phyloP scores from a whole-genome alignment of 2,797 vertebrate species.

The Chaetodon trifasciatus region DNA sequence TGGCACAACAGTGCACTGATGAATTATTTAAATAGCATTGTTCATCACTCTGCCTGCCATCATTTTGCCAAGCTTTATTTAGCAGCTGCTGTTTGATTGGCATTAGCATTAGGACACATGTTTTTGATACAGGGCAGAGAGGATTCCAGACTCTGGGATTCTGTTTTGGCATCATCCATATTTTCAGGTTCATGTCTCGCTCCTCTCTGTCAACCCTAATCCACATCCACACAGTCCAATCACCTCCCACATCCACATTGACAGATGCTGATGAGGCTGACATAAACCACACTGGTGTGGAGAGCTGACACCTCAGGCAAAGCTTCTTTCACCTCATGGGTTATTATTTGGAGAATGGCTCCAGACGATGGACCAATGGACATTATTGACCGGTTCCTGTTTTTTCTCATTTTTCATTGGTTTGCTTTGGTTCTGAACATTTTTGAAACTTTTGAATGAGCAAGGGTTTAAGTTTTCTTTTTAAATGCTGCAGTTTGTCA shows the following conservation, averaged over 20 bases:
- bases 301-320: constrained; percentile 38
- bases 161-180: constrained; percentile 22
- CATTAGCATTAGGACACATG: not conserved
- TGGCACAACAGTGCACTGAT: not conserved
- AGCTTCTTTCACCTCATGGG: not conserved
- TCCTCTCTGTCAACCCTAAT: not conserved
- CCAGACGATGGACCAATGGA: not conserved
- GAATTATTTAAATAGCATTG: not conserved
- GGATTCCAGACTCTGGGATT: constrained; percentile 30
- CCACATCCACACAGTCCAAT: not conserved
- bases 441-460: not conserved
- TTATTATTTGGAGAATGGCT: constrained; percentile 9
- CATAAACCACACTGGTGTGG: constrained; percentile 17
- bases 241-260: constrained; percentile 40
- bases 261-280: constrained; percentile 52
- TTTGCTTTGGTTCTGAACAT: not conserved
- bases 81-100: not conserved
- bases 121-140: constrained; percentile 1
- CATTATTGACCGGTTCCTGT: not conserved
- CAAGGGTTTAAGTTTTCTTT: not conserved
- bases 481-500: not conserved
- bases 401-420: not conserved
- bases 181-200: constrained; percentile 27
- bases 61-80: not conserved
- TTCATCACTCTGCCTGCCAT: not conserved